A percentile compares a stretch with the other conserved stretches of the same genome.
Evolutionary conservation across 2,888 invertebrate species (phyloP).

Genomic region (Abscondita cerata): DNA sequence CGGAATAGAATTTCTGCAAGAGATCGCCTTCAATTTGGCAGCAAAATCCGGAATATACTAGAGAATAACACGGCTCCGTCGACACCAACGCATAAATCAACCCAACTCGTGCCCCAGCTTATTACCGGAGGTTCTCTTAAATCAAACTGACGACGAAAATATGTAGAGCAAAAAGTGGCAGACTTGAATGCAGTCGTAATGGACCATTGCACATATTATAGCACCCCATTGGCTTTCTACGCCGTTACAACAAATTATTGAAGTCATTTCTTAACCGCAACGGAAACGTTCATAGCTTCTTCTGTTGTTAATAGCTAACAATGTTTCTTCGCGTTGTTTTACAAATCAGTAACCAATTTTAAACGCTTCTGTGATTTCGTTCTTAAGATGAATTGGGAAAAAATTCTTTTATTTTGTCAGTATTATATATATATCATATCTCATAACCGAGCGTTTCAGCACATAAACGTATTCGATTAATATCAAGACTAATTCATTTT

Average conservation of each 20-base stretch:
- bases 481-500: neutral
- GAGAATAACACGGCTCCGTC: conserved; percentile 42
- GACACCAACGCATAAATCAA: conserved; percentile 48
- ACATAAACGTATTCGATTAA: too few species aligned
- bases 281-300: conserved; percentile 43
- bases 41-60: conserved; percentile 47
- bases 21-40: conserved; percentile 60
- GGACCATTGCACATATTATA: conserved; percentile 57
- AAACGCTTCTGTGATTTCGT: conserved; percentile 21
- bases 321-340: conserved; percentile 35
- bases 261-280: conserved; percentile 38
- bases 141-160: conserved; percentile 49
- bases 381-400: too few species aligned
- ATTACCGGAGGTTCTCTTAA: conserved; percentile 45
- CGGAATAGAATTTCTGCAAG: conserved; percentile 57
- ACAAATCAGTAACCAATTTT: conserved; percentile 34
- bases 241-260: conserved; percentile 46
- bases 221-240: conserved; percentile 54
- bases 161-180: conserved; percentile 51
- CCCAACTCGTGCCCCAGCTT: conserved; percentile 32
- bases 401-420: too few species aligned
- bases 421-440: neutral
- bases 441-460: conserved; percentile 1
- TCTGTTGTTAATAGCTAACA: conserved; percentile 42
- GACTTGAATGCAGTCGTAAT: conserved; percentile 51